These are phyloP conservation scores for Cosmia pyralina DNA, from an alignment of 2,888 invertebrate species.

Conservation along the genomic window DNA sequence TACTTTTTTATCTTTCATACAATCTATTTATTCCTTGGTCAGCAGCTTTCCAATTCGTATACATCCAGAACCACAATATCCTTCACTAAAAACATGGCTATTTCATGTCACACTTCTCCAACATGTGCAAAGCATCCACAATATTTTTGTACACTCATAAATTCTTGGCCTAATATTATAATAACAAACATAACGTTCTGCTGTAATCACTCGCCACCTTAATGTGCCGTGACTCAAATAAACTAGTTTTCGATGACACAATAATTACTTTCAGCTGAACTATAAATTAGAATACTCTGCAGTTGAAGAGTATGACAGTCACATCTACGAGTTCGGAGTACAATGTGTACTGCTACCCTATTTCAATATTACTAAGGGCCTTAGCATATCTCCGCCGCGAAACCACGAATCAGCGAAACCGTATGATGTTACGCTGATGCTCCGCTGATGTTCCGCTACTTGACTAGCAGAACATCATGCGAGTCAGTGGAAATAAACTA, in stretches of 20 bases:
- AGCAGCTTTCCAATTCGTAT: too few species aligned
- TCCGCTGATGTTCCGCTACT: too few species aligned
- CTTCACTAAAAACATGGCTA: neutral
- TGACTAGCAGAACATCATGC: too few species aligned
- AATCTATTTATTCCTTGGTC: too few species aligned
- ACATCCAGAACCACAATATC: neutral
- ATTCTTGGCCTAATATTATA: slow-evolving; percentile 24
- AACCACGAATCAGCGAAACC: too few species aligned
- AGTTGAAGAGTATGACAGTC: slow-evolving; percentile 13
- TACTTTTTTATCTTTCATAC: too few species aligned
- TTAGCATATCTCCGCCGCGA: too few species aligned
- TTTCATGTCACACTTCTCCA: slow-evolving; percentile 6
- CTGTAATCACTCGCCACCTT: slow-evolving; percentile 39
- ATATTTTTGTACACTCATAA: slow-evolving; percentile 35
- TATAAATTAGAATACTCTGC: slow-evolving; percentile 32
- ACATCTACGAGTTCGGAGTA: neutral
- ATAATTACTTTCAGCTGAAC: slow-evolving; percentile 37
- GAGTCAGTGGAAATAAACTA: too few species aligned
- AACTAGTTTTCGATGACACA: slow-evolving; percentile 50
- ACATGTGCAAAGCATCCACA: slow-evolving; percentile 30
- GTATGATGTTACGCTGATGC: too few species aligned
- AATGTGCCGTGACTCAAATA: slow-evolving; percentile 44
- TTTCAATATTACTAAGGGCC: neutral
- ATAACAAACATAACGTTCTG: slow-evolving; percentile 41
- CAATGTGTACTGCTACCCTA: neutral